Evolutionary conservation across 2,113 vertebrate genomes (phyloP).

Genomic region (Urocynchramus pylzowi): DNA sequence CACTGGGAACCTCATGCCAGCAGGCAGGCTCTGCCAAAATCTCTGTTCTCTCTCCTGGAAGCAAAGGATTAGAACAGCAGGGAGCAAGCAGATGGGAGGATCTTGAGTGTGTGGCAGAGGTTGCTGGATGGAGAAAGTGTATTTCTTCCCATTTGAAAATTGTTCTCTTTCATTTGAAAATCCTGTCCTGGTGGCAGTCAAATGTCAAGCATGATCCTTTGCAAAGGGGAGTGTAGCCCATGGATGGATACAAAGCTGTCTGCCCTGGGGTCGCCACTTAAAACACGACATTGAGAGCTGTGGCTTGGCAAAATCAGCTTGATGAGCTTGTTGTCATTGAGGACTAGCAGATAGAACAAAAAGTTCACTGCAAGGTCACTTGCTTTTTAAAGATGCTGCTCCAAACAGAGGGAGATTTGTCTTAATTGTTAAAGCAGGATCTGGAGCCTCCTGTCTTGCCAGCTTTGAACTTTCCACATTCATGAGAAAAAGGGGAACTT

Average conservation of each 20-base stretch:
- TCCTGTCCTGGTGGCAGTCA: neutral
- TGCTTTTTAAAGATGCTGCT: conserved; percentile 19
- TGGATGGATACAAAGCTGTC: neutral
- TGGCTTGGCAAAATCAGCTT: neutral
- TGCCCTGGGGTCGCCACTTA: neutral
- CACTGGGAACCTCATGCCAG: neutral
- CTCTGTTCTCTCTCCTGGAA: neutral
- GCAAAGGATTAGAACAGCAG: neutral
- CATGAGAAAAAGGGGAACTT: neutral
- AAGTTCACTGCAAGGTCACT: neutral
- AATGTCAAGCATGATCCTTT: neutral
- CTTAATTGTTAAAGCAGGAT: conserved; percentile 2
- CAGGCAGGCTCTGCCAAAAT: conserved; percentile 5
- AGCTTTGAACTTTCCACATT: neutral
- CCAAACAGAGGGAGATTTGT: neutral
- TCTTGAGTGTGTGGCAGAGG: neutral
- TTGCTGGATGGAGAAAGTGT: neutral
- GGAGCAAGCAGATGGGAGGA: neutral
- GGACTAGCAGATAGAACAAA: neutral
- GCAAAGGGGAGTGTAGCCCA: neutral
- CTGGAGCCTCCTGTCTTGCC: neutral
- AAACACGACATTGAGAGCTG: neutral
- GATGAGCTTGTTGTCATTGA: neutral
- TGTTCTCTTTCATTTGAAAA: neutral
- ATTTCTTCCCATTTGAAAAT: neutral